Evolutionary conservation across 2,888 invertebrate genomes (phyloP).

Genomic region (Microdon myrmicae): DNA sequence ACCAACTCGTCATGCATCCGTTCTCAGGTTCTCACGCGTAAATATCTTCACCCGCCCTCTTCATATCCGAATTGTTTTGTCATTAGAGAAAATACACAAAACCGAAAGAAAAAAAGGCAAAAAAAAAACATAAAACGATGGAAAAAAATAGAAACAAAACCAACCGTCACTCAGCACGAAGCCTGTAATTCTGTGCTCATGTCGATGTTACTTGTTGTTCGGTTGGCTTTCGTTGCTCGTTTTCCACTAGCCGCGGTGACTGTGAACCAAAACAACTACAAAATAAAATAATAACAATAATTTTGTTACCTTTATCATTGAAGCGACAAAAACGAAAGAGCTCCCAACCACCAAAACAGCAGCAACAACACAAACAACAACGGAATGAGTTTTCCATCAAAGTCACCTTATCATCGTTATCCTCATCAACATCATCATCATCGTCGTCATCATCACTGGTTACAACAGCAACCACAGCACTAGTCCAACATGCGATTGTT

Average conservation of each 20-base stretch:
- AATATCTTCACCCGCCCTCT: slow-evolving; percentile 26
- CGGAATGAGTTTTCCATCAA: slow-evolving; percentile 50
- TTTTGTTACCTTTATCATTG: slow-evolving; percentile 47
- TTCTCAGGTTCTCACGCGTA: slow-evolving; percentile 51
- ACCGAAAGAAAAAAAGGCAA: too few species aligned
- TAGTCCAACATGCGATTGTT: too few species aligned
- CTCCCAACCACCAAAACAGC: background rate
- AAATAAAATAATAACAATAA: slow-evolving; percentile 49
- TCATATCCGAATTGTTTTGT: slow-evolving; percentile 6
- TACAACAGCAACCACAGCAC: too few species aligned
- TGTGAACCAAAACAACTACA: slow-evolving; percentile 11
- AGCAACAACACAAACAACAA: slow-evolving; percentile 7
- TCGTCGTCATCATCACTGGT: too few species aligned
- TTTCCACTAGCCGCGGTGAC: slow-evolving; percentile 36
- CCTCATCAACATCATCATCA: too few species aligned
- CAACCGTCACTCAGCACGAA: slow-evolving; percentile 18
- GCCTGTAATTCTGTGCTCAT: slow-evolving; percentile 1
- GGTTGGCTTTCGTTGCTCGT: slow-evolving; percentile 24
- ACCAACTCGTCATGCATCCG: slow-evolving; percentile 50
- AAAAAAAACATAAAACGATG: too few species aligned
- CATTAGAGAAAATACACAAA: too few species aligned
- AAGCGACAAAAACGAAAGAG: slow-evolving; percentile 38
- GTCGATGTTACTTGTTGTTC: slow-evolving; percentile 2
- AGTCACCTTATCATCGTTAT: slow-evolving; percentile 45
- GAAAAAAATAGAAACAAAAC: background rate